phyloP scores from a whole-genome alignment of 1,140 invertebrate genomes.

The Macrostomum lignano region DNA sequence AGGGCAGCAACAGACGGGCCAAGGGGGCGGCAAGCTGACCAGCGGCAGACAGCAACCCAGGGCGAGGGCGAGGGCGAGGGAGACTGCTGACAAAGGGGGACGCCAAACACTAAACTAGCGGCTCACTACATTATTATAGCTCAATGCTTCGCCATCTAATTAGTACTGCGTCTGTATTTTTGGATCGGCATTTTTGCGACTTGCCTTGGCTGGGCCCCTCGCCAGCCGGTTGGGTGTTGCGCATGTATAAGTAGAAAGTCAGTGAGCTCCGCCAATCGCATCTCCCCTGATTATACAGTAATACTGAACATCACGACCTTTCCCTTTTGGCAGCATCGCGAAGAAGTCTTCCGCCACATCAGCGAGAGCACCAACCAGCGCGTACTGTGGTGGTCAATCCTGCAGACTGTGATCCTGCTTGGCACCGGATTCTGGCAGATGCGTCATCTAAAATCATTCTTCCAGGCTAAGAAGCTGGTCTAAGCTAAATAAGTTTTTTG shows the following conservation, averaged over 20 bases:
- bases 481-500: too few species aligned
- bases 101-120: too few species aligned
- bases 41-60: too few species aligned
- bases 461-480: slow-evolving; percentile 96
- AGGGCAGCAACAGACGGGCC: too few species aligned
- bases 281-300: background rate
- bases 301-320: slow-evolving; percentile 2
- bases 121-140: too few species aligned
- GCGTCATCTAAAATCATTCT: slow-evolving; percentile 92
- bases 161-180: too few species aligned
- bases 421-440: slow-evolving; percentile 93
- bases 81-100: too few species aligned
- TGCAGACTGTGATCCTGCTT: slow-evolving; percentile 60
- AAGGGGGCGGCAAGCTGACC: too few species aligned
- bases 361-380: slow-evolving; percentile 87
- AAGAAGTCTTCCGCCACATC: slow-evolving; percentile 80
- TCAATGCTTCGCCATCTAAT: too few species aligned
- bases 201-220: background rate
- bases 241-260: background rate
- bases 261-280: background rate
- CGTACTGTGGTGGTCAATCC: slow-evolving; percentile 86
- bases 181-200: background rate
- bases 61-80: too few species aligned
- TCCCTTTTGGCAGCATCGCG: slow-evolving; percentile 32
- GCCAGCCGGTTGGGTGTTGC: slow-evolving; percentile 5